Conservation (phyloP, 1,140 invertebrate genomes). For the Mizuhopecten yessoensis region DNA sequence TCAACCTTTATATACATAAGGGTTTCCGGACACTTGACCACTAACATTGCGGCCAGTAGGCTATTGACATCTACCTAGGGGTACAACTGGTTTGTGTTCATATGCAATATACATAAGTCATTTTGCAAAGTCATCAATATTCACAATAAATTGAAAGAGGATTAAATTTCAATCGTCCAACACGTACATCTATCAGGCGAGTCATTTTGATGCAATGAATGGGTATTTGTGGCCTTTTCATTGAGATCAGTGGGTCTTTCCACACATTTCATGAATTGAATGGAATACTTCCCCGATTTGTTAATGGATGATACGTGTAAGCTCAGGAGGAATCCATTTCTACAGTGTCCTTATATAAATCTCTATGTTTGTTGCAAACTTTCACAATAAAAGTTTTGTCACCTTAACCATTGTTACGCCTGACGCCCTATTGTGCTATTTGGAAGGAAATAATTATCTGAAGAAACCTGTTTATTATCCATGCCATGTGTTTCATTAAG, state of each 20-base stretch:
- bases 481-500: too few species aligned
- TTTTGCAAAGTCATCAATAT: neutral
- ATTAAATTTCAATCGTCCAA: neutral
- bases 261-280: neutral
- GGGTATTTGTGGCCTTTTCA: neutral
- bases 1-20: too few species aligned
- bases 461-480: too few species aligned
- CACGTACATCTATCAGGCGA: neutral
- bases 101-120: neutral
- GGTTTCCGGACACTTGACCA: too few species aligned
- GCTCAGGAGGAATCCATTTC: neutral
- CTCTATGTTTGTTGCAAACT: neutral
- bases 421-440: too few species aligned
- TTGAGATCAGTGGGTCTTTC: slow-evolving; percentile 1
- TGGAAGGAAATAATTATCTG: too few species aligned
- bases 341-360: slow-evolving; percentile 9
- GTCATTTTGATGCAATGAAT: neutral
- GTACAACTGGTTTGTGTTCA: too few species aligned
- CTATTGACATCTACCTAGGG: too few species aligned
- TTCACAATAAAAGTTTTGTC: neutral
- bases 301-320: slow-evolving; percentile 10
- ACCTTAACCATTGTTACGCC: neutral
- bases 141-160: neutral
- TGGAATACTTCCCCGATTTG: neutral
- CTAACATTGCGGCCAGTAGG: too few species aligned